These are phyloP conservation scores for Oscarella lobularis DNA, from an alignment of 37 sponge, comb jelly and placozoan genomes.

Conservation along the genomic window DNA sequence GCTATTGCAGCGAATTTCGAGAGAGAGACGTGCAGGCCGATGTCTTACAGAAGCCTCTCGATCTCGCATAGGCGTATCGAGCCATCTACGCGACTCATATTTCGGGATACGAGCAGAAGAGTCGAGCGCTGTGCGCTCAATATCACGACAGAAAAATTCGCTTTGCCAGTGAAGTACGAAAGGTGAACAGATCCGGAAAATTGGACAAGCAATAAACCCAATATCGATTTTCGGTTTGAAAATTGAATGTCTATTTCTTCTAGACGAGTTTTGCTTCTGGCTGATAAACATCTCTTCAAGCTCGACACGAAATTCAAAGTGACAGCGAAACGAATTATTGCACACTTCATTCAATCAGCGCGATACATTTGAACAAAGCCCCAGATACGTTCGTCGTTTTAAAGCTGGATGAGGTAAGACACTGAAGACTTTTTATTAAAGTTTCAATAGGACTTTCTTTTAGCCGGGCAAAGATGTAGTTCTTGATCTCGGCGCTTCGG, in stretches of 20 bases:
- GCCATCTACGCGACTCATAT: not conserved
- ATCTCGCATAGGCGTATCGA: not conserved
- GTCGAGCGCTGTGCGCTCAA: not conserved
- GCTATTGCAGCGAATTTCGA: not conserved
- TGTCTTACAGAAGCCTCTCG: not conserved
- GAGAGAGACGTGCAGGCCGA: not conserved
- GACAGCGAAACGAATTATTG: not conserved
- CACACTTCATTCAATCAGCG: too few relatives aligned
- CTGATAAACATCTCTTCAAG: not conserved
- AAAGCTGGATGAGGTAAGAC: not conserved
- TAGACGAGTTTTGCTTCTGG: not conserved
- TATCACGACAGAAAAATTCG: not conserved
- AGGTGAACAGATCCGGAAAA: not conserved
- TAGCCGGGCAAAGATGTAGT: not conserved
- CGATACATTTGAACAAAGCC: not conserved
- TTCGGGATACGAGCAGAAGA: not conserved
- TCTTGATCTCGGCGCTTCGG: not conserved
- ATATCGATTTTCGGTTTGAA: too few relatives aligned
- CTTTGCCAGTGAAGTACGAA: not conserved
- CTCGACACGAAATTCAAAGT: not conserved
- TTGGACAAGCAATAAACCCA: not conserved
- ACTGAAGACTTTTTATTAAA: not conserved
- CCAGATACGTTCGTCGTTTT: not conserved
- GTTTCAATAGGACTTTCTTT: not conserved
- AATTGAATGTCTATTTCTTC: too few relatives aligned